Percentiles rank a stretch among this genome's conserved stretches.
Evolutionary conservation across 2,113 vertebrate species (phyloP).

Genomic region (Protomyctophum bolini): DNA sequence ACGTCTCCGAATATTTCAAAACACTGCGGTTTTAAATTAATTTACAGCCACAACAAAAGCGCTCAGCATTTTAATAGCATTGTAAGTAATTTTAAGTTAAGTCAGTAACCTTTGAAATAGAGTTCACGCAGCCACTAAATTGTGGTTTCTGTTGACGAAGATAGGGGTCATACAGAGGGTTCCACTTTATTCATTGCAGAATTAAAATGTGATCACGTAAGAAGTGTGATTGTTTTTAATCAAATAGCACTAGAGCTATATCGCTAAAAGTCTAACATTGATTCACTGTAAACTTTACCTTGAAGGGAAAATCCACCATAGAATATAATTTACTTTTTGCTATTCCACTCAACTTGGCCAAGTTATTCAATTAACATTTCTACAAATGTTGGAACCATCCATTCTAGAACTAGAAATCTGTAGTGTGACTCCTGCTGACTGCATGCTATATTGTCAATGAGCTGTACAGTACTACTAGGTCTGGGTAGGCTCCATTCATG

Average conservation of each 20-base stretch:
- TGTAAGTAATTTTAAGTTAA: slow-evolving; percentile 97
- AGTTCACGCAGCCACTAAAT: slow-evolving; percentile 90
- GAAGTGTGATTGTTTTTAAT: slow-evolving; percentile 47
- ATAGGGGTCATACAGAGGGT: slow-evolving; percentile 68
- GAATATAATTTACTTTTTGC: too few species aligned
- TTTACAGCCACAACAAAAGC: slow-evolving; percentile 94
- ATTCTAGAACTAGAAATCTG: too few species aligned
- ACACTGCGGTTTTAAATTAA: slow-evolving; percentile 95
- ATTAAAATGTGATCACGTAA: slow-evolving; percentile 58
- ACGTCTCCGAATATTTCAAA: slow-evolving; percentile 91
- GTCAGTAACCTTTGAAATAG: slow-evolving; percentile 92
- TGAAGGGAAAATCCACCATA: too few species aligned
- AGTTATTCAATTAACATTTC: too few species aligned
- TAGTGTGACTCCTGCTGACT: too few species aligned
- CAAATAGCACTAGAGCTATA: slow-evolving; percentile 21
- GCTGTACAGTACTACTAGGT: too few species aligned
- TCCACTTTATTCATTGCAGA: slow-evolving; percentile 64
- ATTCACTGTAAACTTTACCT: slow-evolving; percentile 16
- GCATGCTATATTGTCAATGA: too few species aligned
- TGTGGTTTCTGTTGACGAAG: slow-evolving; percentile 77
- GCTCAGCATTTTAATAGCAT: slow-evolving; percentile 90
- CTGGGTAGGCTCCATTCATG: too few species aligned
- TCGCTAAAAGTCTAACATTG: slow-evolving; percentile 45
- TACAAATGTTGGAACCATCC: too few species aligned
- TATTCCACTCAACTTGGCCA: too few species aligned